These are phyloP conservation scores for Oncopodura yosiiana DNA, from an alignment of 1,140 invertebrate genomes.

Conservation along the genomic window DNA sequence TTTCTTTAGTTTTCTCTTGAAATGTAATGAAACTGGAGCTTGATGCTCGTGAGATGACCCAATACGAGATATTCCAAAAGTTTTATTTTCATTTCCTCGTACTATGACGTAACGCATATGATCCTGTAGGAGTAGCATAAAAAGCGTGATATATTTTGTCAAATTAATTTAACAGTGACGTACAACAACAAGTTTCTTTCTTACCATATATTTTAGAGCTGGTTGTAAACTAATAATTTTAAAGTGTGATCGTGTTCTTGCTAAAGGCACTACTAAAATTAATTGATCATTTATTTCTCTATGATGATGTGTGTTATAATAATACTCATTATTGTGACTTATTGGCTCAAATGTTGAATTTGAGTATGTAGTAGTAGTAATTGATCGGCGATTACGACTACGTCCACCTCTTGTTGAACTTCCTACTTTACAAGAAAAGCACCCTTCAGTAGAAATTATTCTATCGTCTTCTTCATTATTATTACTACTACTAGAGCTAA, in stretches of 20 bases:
- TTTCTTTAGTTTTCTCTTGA: slow-evolving; percentile 47
- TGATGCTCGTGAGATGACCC: too few relatives aligned
- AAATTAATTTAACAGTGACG: neutral
- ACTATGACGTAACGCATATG: slow-evolving; percentile 56
- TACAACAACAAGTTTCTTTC: neutral
- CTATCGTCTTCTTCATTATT: too few relatives aligned
- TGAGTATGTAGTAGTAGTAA: slow-evolving; percentile 14
- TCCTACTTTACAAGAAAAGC: slow-evolving; percentile 74
- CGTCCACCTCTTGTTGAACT: slow-evolving; percentile 18
- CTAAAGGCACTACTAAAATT: slow-evolving; percentile 47
- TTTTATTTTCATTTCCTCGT: slow-evolving; percentile 52
- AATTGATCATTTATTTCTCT: slow-evolving; percentile 42
- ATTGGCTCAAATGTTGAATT: slow-evolving; percentile 25
- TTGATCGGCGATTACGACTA: slow-evolving; percentile 19
- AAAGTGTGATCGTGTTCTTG: slow-evolving; percentile 53
- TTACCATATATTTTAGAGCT: slow-evolving; percentile 43
- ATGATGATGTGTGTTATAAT: slow-evolving; percentile 38
- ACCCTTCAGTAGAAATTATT: slow-evolving; percentile 75
- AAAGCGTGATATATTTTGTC: slow-evolving; percentile 25
- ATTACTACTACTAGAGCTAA: slow-evolving; percentile 44
- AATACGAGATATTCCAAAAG: slow-evolving; percentile 57
- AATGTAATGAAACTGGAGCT: slow-evolving; percentile 55
- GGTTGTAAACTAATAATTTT: slow-evolving; percentile 55
- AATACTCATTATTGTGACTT: slow-evolving; percentile 18
- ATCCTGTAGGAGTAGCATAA: slow-evolving; percentile 40